Evolutionary conservation across 2,113 vertebrate genomes (phyloP).

Genomic region (Fulmarus glacialis): DNA sequence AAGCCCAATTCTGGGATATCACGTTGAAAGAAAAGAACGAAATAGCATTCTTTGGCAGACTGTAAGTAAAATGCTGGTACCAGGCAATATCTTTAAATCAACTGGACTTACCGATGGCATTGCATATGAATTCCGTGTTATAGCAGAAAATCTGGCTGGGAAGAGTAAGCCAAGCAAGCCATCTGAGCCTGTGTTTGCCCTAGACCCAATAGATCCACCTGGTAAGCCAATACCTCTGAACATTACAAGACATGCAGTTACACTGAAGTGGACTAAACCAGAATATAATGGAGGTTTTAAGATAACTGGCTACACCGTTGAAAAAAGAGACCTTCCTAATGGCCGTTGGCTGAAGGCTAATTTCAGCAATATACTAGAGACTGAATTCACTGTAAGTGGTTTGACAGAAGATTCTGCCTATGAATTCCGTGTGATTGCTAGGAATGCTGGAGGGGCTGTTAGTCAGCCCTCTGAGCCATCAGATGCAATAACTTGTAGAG

Average conservation of each 20-base stretch:
- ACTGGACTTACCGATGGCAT: constrained; percentile 89
- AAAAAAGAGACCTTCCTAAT: constrained; percentile 92
- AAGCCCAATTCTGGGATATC: constrained; percentile 94
- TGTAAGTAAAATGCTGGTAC: constrained; percentile 88
- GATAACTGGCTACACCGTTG: constrained; percentile 94
- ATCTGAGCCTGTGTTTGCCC: constrained; percentile 89
- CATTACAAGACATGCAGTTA: constrained; percentile 90
- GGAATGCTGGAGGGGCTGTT: constrained; percentile 92
- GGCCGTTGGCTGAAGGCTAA: constrained; percentile 96
- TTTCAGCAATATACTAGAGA: constrained; percentile 96
- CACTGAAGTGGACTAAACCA: constrained; percentile 94
- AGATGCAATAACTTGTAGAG: constrained; percentile 92
- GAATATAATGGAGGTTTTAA: constrained; percentile 98
- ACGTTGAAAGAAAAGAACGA: constrained; percentile 95
- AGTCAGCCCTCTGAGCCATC: constrained; percentile 93
- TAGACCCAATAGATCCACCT: constrained; percentile 96
- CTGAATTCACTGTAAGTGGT: constrained; percentile 93
- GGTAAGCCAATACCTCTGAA: constrained; percentile 89
- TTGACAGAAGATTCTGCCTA: constrained; percentile 92
- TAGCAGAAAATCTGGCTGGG: constrained; percentile 95
- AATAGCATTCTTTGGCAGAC: constrained; percentile 93
- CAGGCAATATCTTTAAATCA: constrained; percentile 94
- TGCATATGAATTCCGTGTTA: constrained; percentile 96
- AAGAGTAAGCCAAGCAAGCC: constrained; percentile 95
- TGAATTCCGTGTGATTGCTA: constrained; percentile 93